phyloP scores from a whole-genome alignment of 2,888 invertebrate species.

The Lapara coniferarum region DNA sequence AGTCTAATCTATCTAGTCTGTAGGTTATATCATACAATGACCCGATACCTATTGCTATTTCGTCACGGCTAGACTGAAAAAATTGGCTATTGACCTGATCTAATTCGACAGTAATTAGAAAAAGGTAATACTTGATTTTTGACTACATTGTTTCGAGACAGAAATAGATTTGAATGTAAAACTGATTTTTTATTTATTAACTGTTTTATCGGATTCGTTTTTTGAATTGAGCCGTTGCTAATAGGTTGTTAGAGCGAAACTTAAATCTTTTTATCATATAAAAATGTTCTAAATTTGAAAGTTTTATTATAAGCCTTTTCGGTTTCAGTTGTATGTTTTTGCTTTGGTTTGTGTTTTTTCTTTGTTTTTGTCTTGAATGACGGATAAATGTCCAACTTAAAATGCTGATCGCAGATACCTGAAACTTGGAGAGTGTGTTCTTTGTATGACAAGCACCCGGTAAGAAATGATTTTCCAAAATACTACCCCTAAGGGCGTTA shows the following conservation, averaged over 20 bases:
- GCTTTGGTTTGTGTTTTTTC: no score
- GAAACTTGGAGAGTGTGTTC: no score
- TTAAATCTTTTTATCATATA: background rate
- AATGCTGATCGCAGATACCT: no score
- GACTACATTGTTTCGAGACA: background rate
- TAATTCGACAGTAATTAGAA: constrained; percentile 12
- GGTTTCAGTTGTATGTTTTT: no score
- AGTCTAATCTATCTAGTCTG: no score
- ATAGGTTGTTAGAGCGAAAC: background rate
- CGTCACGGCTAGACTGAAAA: background rate
- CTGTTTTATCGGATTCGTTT: background rate
- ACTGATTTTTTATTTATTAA: background rate
- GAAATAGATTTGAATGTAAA: background rate
- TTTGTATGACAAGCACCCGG: no score
- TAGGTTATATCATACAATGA: background rate
- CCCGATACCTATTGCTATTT: background rate
- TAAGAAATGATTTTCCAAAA: no score
- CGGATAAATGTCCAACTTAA: no score
- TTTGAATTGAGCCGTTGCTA: background rate
- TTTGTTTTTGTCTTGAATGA: no score
- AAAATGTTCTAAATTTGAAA: no score
- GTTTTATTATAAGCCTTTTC: no score
- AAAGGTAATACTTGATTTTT: background rate
- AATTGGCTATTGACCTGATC: background rate
- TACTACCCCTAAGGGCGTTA: no score